Evolutionary conservation across 2,888 invertebrate genomes (phyloP), one percentile per base, ranked within the genome.

Genomic region (Diploptera punctata): DNA sequence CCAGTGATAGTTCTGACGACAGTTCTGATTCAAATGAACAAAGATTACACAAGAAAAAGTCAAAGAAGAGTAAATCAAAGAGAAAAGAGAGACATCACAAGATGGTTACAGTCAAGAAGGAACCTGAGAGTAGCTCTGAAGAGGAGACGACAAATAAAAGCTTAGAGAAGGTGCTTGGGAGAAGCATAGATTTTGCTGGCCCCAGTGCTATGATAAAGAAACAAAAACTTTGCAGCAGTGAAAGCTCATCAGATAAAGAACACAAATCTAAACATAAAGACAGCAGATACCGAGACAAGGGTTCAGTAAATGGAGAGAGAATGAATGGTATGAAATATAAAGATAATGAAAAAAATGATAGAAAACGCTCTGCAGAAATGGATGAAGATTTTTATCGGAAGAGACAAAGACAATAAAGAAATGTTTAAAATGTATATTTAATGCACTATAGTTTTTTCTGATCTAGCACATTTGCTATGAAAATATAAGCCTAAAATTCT

Each of bases 121-220:
- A 62, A 16, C 13, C 21, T 33, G 19, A 44, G n/a, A 26, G 18
- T 19, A 31, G 21, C 2, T 26, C 19, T 26, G 68, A 57, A 3
- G 5, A 9, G 13, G 24, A 62, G 10, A 31, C 13, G 10, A 18
- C 26, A 38, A 1, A 62, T 1, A 21, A 9, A 33, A 44, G 16
- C 5, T 26, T 70, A 33, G 52, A 65, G 18, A 19, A 62, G n/a
- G 52, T 65, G 10, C 49, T 65, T 16, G 70, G 65, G 10, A 61
- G 70, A 13, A 65, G 70, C 52, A 70, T 70, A 16, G 61, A 70
- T 16, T 70, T 70, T 33, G 62, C 18, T n/a, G 70, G 70, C 7
- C 29, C 26, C 4, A 24, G 16, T 29, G 24, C 24, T 44, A 16
- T 19, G 38, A 38, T 9, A 13, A 13, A 38, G 38, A 13, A 38